Evolutionary conservation across 2,888 invertebrate species (phyloP).

Genomic region (Leptopilina syphax): DNA sequence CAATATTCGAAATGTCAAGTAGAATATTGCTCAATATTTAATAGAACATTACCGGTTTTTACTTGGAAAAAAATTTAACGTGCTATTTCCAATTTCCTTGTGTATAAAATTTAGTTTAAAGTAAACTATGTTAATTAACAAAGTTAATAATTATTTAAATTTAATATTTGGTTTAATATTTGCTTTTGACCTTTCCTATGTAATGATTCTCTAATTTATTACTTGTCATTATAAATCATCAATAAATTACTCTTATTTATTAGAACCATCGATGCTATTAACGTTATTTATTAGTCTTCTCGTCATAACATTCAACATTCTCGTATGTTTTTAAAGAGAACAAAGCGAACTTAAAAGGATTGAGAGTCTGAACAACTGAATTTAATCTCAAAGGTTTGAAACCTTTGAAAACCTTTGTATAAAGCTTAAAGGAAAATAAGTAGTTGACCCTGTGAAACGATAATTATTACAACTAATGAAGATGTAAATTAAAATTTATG

Average conservation of each 20-base stretch:
- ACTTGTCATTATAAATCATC: no score
- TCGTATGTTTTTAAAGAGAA: background rate
- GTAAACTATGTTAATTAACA: background rate
- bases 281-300: no score
- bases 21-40: slow-evolving; percentile 21
- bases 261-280: no score
- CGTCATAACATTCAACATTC: no score
- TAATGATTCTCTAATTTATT: no score
- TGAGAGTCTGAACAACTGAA: no score
- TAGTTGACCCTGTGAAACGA: slow-evolving; percentile 3
- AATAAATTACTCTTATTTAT: no score
- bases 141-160: background rate
- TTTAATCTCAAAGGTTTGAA: background rate
- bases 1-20: slow-evolving; percentile 25
- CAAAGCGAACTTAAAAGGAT: background rate
- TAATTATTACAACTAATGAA: background rate
- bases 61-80: background rate
- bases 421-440: background rate
- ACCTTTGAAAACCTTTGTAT: background rate
- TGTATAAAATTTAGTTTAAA: background rate
- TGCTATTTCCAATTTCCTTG: slow-evolving; percentile 13
- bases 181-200: background rate
- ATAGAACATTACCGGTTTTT: slow-evolving; percentile 28
- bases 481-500: background rate
- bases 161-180: background rate